Evolutionary conservation across 2,888 invertebrate genomes (phyloP).

Genomic region (Thyatira batis): DNA sequence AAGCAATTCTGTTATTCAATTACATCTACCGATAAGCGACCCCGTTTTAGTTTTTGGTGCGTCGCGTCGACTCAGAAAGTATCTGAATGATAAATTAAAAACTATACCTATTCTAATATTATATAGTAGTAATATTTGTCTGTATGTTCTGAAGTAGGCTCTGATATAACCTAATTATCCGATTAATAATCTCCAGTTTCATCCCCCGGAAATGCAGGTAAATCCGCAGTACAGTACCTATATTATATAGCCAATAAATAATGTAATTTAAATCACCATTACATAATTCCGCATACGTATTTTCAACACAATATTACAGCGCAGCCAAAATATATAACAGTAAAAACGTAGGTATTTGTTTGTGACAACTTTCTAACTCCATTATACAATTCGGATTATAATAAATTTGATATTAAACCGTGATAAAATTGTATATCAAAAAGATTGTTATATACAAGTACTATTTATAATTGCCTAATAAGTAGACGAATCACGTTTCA

Average conservation of each 20-base stretch:
- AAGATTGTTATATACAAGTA: conserved; percentile 12
- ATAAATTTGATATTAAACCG: not conserved
- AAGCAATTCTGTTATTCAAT: not conserved
- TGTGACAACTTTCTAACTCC: not conserved
- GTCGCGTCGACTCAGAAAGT: not conserved
- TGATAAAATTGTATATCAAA: not conserved
- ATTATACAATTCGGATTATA: not conserved
- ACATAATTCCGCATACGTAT: not conserved
- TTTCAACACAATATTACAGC: not conserved
- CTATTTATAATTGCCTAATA: conserved; percentile 46
- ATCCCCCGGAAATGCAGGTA: too few relatives aligned
- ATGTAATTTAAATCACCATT: not conserved
- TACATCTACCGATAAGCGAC: not conserved
- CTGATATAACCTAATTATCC: too few relatives aligned
- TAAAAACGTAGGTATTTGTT: not conserved
- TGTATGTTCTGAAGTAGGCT: too few relatives aligned
- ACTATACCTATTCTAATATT: too few relatives aligned
- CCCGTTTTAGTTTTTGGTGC: not conserved
- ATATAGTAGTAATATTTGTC: too few relatives aligned
- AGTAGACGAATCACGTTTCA: conserved; percentile 58
- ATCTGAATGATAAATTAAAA: not conserved
- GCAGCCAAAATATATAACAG: not conserved
- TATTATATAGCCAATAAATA: not conserved
- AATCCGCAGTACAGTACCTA: too few relatives aligned
- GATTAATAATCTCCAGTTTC: too few relatives aligned